Percentiles rank a stretch among this genome's conserved stretches.
These are phyloP conservation scores for Morpho helenor DNA, from an alignment of 2,888 invertebrate species.

Conservation along the genomic window DNA sequence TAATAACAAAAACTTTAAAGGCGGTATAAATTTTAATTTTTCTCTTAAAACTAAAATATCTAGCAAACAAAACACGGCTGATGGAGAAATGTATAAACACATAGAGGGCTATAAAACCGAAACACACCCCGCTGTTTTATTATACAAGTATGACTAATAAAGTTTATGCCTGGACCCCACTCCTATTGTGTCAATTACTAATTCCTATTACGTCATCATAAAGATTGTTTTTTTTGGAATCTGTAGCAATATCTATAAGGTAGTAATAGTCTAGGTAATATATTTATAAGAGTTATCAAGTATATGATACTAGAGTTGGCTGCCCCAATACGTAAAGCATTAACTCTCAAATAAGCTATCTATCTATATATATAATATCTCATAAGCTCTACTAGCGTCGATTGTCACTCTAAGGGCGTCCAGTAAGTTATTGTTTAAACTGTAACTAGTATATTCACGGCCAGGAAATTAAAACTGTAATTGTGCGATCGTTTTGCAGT, in stretches of 20 bases:
- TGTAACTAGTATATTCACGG: too few relatives aligned
- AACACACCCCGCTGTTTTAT: conserved; percentile 37
- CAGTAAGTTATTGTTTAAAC: too few relatives aligned
- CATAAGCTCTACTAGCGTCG: too few relatives aligned
- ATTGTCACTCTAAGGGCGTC: too few relatives aligned
- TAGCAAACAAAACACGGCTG: conserved; percentile 13
- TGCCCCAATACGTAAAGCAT: background rate
- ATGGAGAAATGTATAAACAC: conserved; percentile 27
- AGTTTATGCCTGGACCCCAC: conserved; percentile 32
- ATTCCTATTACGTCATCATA: conserved; percentile 27
- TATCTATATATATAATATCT: too few relatives aligned
- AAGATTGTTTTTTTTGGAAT: conserved; percentile 25
- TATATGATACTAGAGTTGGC: background rate
- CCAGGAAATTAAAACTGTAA: too few relatives aligned
- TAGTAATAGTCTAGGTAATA: background rate
- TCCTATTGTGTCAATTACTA: conserved; percentile 21
- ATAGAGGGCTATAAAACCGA: conserved; percentile 32
- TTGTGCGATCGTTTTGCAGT: too few relatives aligned
- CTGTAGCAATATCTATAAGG: background rate
- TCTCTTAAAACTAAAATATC: conserved; percentile 13
- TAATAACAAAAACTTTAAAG: conserved; percentile 18
- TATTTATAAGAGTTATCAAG: conserved; percentile 5
- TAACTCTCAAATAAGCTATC: too few relatives aligned
- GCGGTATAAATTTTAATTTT: conserved; percentile 16
- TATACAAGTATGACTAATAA: conserved; percentile 41